phyloP scores from a whole-genome alignment of 2,888 invertebrate species.

The Azorinus chamasolen region DNA sequence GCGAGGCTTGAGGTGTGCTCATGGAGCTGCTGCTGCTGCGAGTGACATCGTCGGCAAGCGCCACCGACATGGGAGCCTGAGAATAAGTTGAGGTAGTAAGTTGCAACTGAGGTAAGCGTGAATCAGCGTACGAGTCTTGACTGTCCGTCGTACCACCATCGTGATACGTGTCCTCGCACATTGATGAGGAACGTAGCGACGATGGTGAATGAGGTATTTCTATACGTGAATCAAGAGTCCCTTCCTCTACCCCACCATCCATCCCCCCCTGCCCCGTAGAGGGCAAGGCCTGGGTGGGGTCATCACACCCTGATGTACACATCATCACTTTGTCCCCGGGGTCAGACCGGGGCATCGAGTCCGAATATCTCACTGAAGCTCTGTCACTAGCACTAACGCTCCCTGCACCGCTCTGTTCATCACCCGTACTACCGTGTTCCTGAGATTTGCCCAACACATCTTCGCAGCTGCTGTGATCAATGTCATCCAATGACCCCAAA shows the following conservation, averaged over 20 bases:
- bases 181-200: conserved; percentile 30
- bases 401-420: conserved; percentile 9
- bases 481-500: conserved; percentile 67
- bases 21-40: conserved; percentile 6
- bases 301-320: conserved; percentile 3
- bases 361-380: conserved; percentile 5
- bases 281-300: neutral
- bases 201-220: conserved; percentile 22
- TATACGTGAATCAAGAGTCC: neutral
- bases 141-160: conserved; percentile 15
- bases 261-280: neutral
- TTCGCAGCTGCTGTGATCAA: conserved; percentile 66
- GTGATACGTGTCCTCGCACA: conserved; percentile 29
- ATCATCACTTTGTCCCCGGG: conserved; percentile 40
- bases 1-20: neutral
- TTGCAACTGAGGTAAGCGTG: conserved; percentile 39
- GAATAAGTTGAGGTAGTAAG: conserved; percentile 56
- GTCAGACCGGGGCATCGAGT: conserved; percentile 29
- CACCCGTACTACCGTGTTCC: conserved; percentile 18
- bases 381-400: conserved; percentile 32
- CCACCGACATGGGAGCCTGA: conserved; percentile 47
- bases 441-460: conserved; percentile 39
- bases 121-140: neutral
- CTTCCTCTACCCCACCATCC: neutral
- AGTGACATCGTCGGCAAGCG: conserved; percentile 1